Evolutionary conservation across 2,888 invertebrate species (phyloP), one percentile per base, ranked within the genome.

Genomic region (Diarsia brunnea): DNA sequence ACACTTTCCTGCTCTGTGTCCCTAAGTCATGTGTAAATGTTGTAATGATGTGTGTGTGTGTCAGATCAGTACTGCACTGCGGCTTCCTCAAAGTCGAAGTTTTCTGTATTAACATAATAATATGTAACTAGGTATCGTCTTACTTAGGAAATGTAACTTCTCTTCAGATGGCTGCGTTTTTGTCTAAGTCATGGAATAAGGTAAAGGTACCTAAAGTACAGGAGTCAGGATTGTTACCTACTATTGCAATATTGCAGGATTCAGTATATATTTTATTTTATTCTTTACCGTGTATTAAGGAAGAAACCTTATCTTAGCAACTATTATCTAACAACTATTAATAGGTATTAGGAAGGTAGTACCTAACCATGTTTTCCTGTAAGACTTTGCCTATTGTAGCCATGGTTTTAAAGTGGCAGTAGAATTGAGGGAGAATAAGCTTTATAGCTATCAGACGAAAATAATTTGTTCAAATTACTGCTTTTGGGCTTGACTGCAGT

Each of bases 281-380:
- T 38, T 38, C 1, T 38, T 38, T 38, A 38, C 38, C 38, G 8
- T 38, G 38, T 38, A 38, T 5, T 38, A 38, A 38, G 38, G 38
- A 38, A 38, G 38, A 5, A 38, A 38, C 38, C 38, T 38, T 38
- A 38, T 38, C 38, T 38, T 38, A 38, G 38, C 38, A 38, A 38
- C 38, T 38, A 38, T 38, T 38, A 38, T 38, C 38, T 38, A 38
- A 38, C 38, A 38, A 38, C 38, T 38, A 38, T 38, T 38, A 38
- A 38, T 3, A 38, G 38, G n/a, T n/a, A n/a, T 38, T 38, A 38
- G 38, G 38, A 8, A 38, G 31, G 31, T 31, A 38, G 24, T 55
- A 24, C n/a, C 8, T 21, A 24, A 38, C 21, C 31, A 38, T 11
- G 16, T 73, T 75, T 73, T 73, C 75, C 58, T 58, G 31, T 47